Percentiles rank a stretch among this genome's conserved stretches.
These are phyloP conservation scores for Hyles euphorbiae DNA, from an alignment of 1,140 invertebrate species.

Conservation along the genomic window DNA sequence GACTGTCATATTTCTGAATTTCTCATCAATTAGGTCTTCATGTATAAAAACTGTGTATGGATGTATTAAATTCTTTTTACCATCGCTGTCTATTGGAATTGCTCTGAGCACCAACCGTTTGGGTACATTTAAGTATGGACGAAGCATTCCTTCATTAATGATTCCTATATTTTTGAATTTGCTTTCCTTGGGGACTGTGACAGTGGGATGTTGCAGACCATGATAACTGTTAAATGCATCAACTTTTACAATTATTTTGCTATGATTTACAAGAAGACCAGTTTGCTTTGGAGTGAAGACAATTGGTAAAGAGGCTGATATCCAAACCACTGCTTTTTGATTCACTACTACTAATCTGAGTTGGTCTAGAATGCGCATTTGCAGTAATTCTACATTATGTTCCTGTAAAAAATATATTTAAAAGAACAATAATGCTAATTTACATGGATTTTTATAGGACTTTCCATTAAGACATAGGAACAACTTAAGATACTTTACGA, in stretches of 20 bases:
- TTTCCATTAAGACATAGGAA: too few relatives aligned
- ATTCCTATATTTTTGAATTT: constrained; percentile 56
- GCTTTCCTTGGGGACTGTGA: constrained; percentile 29
- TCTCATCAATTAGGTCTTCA: constrained; percentile 52
- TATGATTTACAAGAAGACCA: constrained; percentile 56
- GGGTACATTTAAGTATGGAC: constrained; percentile 48
- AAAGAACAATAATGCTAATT: too few relatives aligned
- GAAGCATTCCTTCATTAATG: constrained; percentile 50
- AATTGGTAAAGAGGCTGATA: constrained; percentile 69
- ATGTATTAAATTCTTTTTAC: constrained; percentile 64
- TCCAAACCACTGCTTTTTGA: constrained; percentile 77
- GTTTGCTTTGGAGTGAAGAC: constrained; percentile 64
- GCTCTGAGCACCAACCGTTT: constrained; percentile 52
- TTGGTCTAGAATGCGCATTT: constrained; percentile 75
- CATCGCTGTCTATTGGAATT: constrained; percentile 59
- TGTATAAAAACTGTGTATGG: constrained; percentile 66
- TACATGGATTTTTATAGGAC: too few relatives aligned
- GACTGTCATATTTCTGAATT: constrained; percentile 48
- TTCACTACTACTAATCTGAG: constrained; percentile 70
- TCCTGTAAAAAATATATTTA: constrained; percentile 63
- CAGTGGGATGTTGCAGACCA: constrained; percentile 19
- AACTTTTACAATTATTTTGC: constrained; percentile 56
- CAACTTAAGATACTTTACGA: too few relatives aligned
- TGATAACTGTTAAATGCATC: constrained; percentile 54
- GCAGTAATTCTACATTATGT: constrained; percentile 72